phyloP scores from a whole-genome alignment of 2,888 invertebrate species.

The Aspidapion aeneum region DNA sequence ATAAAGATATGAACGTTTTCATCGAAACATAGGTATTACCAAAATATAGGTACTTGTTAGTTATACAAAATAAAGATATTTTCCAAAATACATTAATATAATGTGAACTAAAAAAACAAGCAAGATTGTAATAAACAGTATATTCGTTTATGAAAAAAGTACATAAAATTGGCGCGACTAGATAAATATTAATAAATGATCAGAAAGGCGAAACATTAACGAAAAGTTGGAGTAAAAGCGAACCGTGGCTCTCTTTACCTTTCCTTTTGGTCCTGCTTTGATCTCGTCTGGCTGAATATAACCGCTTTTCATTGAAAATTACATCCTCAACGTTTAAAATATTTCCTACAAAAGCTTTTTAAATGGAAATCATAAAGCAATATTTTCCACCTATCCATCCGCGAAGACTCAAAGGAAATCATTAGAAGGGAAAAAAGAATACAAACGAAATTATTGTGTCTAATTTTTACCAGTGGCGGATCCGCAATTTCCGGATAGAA shows the following conservation, averaged over 20 bases:
- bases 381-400: conserved; percentile 33
- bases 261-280: conserved; percentile 23
- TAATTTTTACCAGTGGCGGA: too few species aligned
- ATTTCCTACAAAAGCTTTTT: conserved; percentile 34
- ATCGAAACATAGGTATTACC: too few species aligned
- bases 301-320: conserved; percentile 35
- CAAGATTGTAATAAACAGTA: too few species aligned
- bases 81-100: too few species aligned
- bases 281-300: conserved; percentile 25
- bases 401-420: conserved; percentile 30
- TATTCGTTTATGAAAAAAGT: too few species aligned
- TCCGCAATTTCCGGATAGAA: too few species aligned
- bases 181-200: conserved; percentile 23
- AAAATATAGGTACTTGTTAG: too few species aligned
- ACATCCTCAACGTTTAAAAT: conserved; percentile 35
- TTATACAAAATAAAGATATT: too few species aligned
- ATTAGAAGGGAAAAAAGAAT: conserved; percentile 22
- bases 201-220: conserved; percentile 21
- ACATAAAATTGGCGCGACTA: not conserved
- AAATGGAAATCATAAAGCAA: conserved; percentile 34
- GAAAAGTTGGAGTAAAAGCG: conserved; percentile 10
- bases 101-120: too few species aligned
- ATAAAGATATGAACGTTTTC: too few species aligned
- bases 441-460: too few species aligned
- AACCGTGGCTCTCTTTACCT: conserved; percentile 5